These are phyloP conservation scores for Megatriorchis doriae DNA, from an alignment of 2,113 vertebrate species.

Conservation along the genomic window DNA sequence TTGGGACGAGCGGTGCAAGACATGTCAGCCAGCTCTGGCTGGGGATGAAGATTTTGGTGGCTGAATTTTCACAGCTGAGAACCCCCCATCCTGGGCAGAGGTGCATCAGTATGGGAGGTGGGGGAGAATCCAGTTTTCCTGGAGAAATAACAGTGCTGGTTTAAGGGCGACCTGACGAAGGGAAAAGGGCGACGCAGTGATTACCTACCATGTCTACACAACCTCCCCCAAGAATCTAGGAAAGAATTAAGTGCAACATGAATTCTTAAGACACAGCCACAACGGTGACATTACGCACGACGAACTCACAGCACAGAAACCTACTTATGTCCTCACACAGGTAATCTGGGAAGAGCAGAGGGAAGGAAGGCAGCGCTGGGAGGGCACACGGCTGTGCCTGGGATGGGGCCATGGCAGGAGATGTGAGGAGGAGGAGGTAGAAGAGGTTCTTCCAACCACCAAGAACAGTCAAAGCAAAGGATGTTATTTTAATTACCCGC, in stretches of 20 bases:
- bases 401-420: background rate
- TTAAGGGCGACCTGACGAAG: fast-evolving
- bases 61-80: background rate
- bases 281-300: background rate
- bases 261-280: background rate
- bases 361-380: background rate
- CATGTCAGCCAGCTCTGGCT: fast-evolving
- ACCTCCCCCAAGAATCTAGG: background rate
- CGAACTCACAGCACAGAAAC: background rate
- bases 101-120: background rate
- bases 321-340: background rate
- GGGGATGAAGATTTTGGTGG: background rate
- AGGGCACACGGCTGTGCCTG: background rate
- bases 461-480: background rate
- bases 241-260: background rate
- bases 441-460: background rate
- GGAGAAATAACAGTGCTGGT: background rate
- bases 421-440: background rate
- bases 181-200: background rate
- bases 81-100: background rate
- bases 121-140: background rate
- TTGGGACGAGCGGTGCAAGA: background rate
- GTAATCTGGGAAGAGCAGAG: background rate
- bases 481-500: background rate
- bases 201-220: background rate